A percentile compares a stretch with the other conserved stretches of the same genome.
Evolutionary conservation across 2,888 invertebrate genomes (phyloP).

Genomic region (Pachymerium ferrugineum): DNA sequence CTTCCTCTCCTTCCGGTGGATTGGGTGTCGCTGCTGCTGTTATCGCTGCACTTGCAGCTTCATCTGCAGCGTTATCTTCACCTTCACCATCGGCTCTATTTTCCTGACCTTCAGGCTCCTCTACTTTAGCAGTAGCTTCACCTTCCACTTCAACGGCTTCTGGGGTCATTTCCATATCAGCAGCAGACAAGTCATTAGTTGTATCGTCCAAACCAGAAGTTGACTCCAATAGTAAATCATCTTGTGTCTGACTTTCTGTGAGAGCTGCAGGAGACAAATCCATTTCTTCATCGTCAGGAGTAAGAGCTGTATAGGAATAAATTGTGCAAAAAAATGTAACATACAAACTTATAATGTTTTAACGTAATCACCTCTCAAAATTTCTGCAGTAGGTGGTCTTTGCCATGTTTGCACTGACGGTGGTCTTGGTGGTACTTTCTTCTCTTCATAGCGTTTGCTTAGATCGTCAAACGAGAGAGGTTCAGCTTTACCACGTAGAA

Average conservation of each 20-base stretch:
- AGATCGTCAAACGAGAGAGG: conserved; percentile 65
- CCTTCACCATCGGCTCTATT: conserved; percentile 17
- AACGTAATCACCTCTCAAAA: conserved; percentile 32
- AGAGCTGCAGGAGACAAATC: neutral
- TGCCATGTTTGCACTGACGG: conserved; percentile 37
- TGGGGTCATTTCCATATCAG: neutral
- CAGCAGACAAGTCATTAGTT: neutral
- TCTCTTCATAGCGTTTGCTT: conserved; percentile 44
- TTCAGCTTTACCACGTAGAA: conserved; percentile 61
- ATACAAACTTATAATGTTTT: neutral
- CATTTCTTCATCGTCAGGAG: conserved; percentile 23
- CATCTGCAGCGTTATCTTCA: conserved; percentile 2
- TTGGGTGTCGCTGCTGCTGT: neutral
- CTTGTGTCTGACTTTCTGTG: neutral
- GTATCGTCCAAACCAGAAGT: no score
- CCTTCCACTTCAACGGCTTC: neutral
- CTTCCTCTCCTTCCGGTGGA: neutral
- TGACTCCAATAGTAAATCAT: no score
- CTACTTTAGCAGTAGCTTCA: neutral
- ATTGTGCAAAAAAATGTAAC: neutral
- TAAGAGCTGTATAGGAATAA: conserved; percentile 27
- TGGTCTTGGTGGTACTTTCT: conserved; percentile 36
- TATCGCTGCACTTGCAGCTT: neutral
- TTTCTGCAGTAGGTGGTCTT: conserved; percentile 37
- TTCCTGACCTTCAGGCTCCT: neutral